Percentiles rank a stretch among this genome's conserved stretches.
Conservation (phyloP, 2,797 vertebrate genomes). For the Kryptopterus vitreolus region DNA sequence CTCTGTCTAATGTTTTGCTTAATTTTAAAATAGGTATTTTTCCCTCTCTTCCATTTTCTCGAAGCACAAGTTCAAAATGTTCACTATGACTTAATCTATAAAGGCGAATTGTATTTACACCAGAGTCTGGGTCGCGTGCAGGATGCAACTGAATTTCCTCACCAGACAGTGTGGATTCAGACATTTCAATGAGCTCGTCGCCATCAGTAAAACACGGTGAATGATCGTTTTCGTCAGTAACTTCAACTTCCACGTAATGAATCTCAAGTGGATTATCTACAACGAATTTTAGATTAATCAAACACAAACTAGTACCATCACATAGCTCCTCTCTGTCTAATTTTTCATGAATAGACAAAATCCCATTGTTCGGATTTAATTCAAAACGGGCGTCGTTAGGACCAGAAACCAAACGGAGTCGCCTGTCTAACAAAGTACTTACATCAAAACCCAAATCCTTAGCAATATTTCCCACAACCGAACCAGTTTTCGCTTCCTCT, state of each 20-base stretch:
- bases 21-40: constrained; percentile 59
- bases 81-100: constrained; percentile 75
- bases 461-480: constrained; percentile 65
- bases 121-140: constrained; percentile 70
- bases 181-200: constrained; percentile 56
- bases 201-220: constrained; percentile 61
- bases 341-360: constrained; percentile 66
- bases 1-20: constrained; percentile 62
- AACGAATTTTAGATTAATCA: constrained; percentile 72
- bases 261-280: constrained; percentile 75
- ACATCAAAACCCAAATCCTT: constrained; percentile 74
- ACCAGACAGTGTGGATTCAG: constrained; percentile 57
- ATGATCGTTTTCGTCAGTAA: constrained; percentile 77
- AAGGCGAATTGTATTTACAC: constrained; percentile 65
- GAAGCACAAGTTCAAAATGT: constrained; percentile 71
- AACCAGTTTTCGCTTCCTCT: constrained; percentile 68
- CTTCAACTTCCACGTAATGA: constrained; percentile 72
- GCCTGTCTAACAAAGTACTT: constrained; percentile 63
- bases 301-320: constrained; percentile 60
- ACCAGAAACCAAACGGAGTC: constrained; percentile 67
- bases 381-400: constrained; percentile 64
- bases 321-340: constrained; percentile 75
- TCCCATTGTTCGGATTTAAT: constrained; percentile 72
- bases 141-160: constrained; percentile 70
- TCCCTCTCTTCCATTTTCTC: constrained; percentile 65